phyloP scores from a whole-genome alignment of 2,888 invertebrate genomes.

The Mantis religiosa region DNA sequence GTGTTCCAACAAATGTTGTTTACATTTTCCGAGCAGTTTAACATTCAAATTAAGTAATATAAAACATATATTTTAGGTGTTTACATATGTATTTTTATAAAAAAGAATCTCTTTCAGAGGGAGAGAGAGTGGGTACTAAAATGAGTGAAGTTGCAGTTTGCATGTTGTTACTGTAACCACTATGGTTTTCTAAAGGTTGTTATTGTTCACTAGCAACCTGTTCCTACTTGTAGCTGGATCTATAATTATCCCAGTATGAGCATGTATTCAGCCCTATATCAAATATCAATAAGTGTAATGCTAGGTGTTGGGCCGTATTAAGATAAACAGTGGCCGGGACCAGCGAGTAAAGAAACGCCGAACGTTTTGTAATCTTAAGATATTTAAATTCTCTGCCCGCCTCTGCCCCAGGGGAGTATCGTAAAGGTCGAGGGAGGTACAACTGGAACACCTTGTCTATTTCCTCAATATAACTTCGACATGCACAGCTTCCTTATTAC shows the following conservation, averaged over 20 bases:
- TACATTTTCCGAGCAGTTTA: too few relatives aligned
- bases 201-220: background rate
- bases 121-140: too few relatives aligned
- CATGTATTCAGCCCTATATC: slow-evolving; percentile 3
- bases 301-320: slow-evolving; percentile 3
- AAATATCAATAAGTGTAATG: slow-evolving; percentile 18
- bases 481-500: background rate
- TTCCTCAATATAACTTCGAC: background rate
- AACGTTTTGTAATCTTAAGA: slow-evolving; percentile 15
- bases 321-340: slow-evolving; percentile 1
- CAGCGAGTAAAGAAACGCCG: background rate
- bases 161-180: too few relatives aligned
- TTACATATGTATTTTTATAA: too few relatives aligned
- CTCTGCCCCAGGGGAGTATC: background rate
- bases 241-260: background rate
- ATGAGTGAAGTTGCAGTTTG: too few relatives aligned
- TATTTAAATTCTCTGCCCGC: background rate
- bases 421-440: background rate
- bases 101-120: too few relatives aligned
- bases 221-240: background rate
- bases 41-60: too few relatives aligned
- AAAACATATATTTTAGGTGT: too few relatives aligned
- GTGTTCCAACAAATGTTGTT: too few relatives aligned
- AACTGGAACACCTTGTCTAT: background rate
- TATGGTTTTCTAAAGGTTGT: background rate